Evolutionary conservation across 2,797 vertebrate species (phyloP), one percentile per base, ranked within the genome.

Genomic region (Dromococcyx pavoninus): DNA sequence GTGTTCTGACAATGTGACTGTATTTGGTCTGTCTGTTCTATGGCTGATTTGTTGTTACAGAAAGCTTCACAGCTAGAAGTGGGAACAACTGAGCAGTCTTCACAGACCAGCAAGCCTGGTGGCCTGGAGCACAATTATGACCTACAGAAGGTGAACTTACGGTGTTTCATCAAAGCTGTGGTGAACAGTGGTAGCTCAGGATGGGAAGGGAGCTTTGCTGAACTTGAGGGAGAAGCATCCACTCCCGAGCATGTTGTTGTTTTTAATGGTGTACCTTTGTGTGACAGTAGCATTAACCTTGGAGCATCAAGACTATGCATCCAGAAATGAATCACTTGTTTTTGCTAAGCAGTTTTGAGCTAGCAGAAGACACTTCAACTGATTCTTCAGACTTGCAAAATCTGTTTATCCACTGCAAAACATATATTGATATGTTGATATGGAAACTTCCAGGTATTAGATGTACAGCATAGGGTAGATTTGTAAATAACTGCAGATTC

Each of bases 81-180:
- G 35, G 96, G 82, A 86, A 91, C 97, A 62, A 77, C 94, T 56
- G 97, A 97, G 50, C 96, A 96, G 39, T 91, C 92, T 17, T 94
- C 89, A 50, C 87, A 94, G 77, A 85, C 53, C 23, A 70, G 72
- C 88, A 93, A 53, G 73, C 79, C 94, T 60, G 97, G 84, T 94
- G 97, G 96, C 83, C 91, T 98, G 72, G 98, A 98, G 74, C 95
- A 98, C 93, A 93, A 27, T 39, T 58, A 92, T 65, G 98, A 99
- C 56, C 96, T 98, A 60, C 98, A 98, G 58, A 98, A 98, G 98
- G 99, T 99, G 96, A 92, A 14, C 9, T 16, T 60, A 33, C 3
- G n/a, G 24, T n/a, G 6, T 30, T 86, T 57, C 3, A 19, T 41
- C 12, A 7, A 48, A 56, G 19, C 51, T 69, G 32, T 1, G 3